These are phyloP conservation scores for Athetis lepigone DNA, from an alignment of 2,888 invertebrate genomes.

Conservation along the genomic window DNA sequence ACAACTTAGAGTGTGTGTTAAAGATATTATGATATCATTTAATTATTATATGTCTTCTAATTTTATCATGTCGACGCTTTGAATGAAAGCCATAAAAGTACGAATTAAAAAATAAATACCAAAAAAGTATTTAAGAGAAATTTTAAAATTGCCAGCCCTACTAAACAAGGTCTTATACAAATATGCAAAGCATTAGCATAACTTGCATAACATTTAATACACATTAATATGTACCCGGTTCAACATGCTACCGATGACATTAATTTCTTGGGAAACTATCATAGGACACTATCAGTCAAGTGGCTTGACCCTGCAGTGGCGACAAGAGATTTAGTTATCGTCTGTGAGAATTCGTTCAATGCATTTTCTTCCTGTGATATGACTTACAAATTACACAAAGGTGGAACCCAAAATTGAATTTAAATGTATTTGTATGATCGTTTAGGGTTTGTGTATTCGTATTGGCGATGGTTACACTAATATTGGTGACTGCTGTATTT, in stretches of 20 bases:
- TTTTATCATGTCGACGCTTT: not conserved
- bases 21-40: too few species aligned
- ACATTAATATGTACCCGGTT: conserved; percentile 29
- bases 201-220: conserved; percentile 47
- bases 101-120: too few species aligned
- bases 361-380: conserved; percentile 26
- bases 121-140: not conserved
- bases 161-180: conserved; percentile 9
- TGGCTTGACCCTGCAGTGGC: conserved; percentile 61
- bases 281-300: conserved; percentile 73
- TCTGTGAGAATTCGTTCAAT: conserved; percentile 55
- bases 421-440: not conserved
- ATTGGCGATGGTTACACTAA: not conserved
- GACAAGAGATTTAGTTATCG: conserved; percentile 63
- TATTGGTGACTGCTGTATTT: too few species aligned
- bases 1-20: too few species aligned
- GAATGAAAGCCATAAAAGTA: not conserved
- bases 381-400: conserved; percentile 21
- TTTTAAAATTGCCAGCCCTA: conserved; percentile 42
- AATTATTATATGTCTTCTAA: too few species aligned
- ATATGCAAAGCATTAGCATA: conserved; percentile 53
- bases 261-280: conserved; percentile 70
- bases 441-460: not conserved
- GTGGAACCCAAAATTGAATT: not conserved
- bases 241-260: conserved; percentile 58